phyloP scores from a whole-genome alignment of 2,113 vertebrate species.

The Poeciliopsis occidentalis region DNA sequence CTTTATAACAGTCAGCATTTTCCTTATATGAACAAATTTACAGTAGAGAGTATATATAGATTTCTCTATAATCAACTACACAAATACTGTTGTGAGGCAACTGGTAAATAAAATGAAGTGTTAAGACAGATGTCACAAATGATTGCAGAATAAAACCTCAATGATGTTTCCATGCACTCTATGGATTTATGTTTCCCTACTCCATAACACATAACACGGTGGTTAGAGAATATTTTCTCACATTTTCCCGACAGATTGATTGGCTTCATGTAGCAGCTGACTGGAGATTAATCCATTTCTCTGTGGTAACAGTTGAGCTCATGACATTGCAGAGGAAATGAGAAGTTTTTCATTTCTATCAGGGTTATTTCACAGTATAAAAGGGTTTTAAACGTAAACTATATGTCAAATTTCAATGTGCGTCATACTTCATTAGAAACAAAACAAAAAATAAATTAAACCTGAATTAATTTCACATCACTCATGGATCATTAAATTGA shows the following conservation, averaged over 20 bases:
- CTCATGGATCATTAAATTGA: no score
- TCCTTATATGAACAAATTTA: slow-evolving; percentile 8
- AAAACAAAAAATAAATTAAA: no score
- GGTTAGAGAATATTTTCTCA: neutral
- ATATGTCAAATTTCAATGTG: neutral
- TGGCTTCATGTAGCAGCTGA: slow-evolving; percentile 22
- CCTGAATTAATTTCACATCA: no score
- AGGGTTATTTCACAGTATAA: neutral
- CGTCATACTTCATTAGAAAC: no score
- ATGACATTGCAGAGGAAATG: slow-evolving; percentile 26
- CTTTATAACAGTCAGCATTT: neutral
- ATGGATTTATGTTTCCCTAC: slow-evolving; percentile 9
- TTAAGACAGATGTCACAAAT: slow-evolving; percentile 10
- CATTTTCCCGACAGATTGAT: slow-evolving; percentile 13
- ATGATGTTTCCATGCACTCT: neutral
- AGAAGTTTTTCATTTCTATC: slow-evolving; percentile 26
- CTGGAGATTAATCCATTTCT: slow-evolving; percentile 37
- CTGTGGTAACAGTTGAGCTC: slow-evolving; percentile 25
- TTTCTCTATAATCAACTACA: slow-evolving; percentile 10
- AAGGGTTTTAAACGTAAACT: slow-evolving; percentile 2
- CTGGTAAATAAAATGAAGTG: slow-evolving; percentile 19
- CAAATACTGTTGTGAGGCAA: slow-evolving; percentile 12
- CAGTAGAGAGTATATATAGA: neutral
- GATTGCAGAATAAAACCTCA: neutral
- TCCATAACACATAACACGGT: slow-evolving; percentile 9